These are phyloP conservation scores for Mormyrus iriodes DNA, from an alignment of 2,113 vertebrate species.

Conservation along the genomic window DNA sequence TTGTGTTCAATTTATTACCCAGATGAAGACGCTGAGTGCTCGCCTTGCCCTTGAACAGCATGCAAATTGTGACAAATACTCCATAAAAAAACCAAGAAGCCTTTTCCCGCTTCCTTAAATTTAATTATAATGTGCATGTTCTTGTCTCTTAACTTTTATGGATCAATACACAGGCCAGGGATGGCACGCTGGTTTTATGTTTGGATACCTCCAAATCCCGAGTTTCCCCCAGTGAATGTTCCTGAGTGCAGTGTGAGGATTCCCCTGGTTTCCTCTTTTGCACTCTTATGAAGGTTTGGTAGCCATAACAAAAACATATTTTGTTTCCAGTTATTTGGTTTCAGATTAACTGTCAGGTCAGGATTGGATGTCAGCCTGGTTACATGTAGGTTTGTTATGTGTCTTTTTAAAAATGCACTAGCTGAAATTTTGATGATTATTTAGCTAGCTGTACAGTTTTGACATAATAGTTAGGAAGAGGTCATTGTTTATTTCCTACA, in stretches of 20 bases:
- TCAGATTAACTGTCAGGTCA: not conserved
- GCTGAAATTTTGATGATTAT: not conserved
- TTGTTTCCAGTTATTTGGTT: not conserved
- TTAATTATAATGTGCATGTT: not conserved
- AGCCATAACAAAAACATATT: not conserved
- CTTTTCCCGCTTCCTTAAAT: not conserved
- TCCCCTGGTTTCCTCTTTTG: not conserved
- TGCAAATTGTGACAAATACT: conserved; percentile 8
- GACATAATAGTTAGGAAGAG: not conserved
- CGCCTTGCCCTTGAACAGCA: not conserved
- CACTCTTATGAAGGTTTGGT: not conserved
- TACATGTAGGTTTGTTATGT: not conserved
- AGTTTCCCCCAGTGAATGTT: not conserved
- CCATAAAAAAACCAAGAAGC: not conserved
- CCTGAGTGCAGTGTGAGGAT: not conserved
- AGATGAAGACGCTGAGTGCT: not conserved
- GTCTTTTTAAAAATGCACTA: not conserved
- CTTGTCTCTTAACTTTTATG: not conserved
- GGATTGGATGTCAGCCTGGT: too few relatives aligned
- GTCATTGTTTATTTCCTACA: not conserved
- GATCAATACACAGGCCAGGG: not conserved
- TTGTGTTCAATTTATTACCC: not conserved
- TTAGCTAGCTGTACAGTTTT: not conserved
- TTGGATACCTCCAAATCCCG: not conserved
- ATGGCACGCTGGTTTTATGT: not conserved